Conservation (phyloP, 2,888 invertebrate genomes). For the Diarsia dahlii region DNA sequence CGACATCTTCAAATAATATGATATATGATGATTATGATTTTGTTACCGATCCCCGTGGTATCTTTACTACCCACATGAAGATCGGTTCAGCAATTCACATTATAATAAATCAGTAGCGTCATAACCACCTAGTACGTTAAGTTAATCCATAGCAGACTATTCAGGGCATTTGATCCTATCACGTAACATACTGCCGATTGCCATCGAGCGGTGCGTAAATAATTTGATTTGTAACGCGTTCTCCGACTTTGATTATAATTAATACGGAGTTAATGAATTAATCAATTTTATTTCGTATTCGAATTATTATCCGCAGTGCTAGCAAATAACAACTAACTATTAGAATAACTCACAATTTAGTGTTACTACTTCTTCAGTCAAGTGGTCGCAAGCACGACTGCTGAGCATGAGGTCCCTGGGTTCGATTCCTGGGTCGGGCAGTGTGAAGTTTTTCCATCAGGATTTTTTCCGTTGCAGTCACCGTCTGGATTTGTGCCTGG, state of each 20-base stretch:
- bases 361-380: too few species aligned
- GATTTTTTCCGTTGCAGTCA: too few species aligned
- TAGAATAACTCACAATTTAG: too few species aligned
- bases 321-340: too few species aligned
- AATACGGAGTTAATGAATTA: neutral
- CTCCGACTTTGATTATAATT: conserved; percentile 4
- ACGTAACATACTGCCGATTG: conserved; percentile 11
- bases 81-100: neutral
- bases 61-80: neutral
- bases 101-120: neutral
- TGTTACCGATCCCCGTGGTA: too few species aligned
- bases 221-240: conserved; percentile 45
- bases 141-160: conserved; percentile 13
- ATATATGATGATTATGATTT: too few species aligned
- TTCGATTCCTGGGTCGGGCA: neutral
- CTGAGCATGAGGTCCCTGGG: neutral
- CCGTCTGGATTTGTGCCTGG: neutral
- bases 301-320: too few species aligned
- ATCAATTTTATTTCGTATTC: neutral
- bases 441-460: too few species aligned
- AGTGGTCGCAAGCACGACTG: too few species aligned
- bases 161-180: conserved; percentile 31
- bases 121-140: neutral
- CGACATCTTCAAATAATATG: too few species aligned
- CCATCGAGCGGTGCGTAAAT: conserved; percentile 23